Base-by-base conservation (phyloP, 1,140 invertebrate genomes). In the Drosophila fuyamai region DNA sequence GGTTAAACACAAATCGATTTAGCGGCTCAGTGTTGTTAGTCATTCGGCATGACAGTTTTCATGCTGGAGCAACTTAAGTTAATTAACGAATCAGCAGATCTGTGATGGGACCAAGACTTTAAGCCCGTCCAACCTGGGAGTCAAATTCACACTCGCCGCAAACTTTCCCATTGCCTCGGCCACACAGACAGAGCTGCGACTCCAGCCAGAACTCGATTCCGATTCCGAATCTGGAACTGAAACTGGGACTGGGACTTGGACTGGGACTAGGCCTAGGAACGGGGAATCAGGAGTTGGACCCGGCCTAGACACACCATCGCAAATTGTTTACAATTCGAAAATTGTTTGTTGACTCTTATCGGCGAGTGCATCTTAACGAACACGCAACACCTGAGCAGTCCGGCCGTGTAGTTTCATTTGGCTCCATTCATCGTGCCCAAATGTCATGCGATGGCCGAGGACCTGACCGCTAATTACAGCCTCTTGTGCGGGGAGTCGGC, bases 271-370 rank as follows among this genome's bases (percentile, higher is more conserved):
- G 6, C 6, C 29, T 32, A 32, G 29, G 7, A 32, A 6, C 29
- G 29, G 29, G 38, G 13, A 5, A 27, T 12, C 29, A 38, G 29
- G 10, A 66, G 38, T 32, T 41, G 4, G 43, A 35, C 62, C 59
- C 29, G 48, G 63, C 35, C 50, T 50, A 57, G 48, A 68, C 53
- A 56, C 54, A 46, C 41, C 76, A 77, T 79, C 82, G 79, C 78
- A 85, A 86, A 86, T 86, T 86, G 82, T 86, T 81, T 81, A 86
- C 82, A 86, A 81, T 86, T 86, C 82, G 77, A 76, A 85, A 83
- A 84, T 78, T 81, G 67, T 71, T 85, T 85, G 68, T 74, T 78
- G 73, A 56, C 77, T 73, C 78, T 85, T 85, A 85, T 85, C 81
- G 76, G 57, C 44, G 61, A 63, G 50, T 73, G 61, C 65, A 86